Evolutionary conservation across 1,140 invertebrate species (phyloP).

Genomic region (Lucilia cuprina): DNA sequence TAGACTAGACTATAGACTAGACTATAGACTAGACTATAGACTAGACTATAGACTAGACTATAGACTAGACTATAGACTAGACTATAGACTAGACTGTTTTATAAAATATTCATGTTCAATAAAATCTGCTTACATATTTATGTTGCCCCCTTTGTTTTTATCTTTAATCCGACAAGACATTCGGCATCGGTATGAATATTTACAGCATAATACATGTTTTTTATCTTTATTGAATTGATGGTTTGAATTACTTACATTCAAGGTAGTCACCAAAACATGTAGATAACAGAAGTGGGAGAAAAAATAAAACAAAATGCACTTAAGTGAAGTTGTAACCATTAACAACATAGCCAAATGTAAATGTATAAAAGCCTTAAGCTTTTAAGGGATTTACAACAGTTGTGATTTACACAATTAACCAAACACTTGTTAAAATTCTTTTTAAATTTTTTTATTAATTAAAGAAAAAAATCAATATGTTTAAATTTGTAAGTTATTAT

Average conservation of each 20-base stretch:
- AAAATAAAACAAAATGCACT: background rate
- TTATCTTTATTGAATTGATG: background rate
- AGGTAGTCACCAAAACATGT: background rate
- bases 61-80: too few species aligned
- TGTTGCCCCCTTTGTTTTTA: background rate
- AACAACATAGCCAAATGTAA: background rate
- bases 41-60: too few species aligned
- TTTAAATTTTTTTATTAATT: too few species aligned
- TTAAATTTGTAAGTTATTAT: conserved; percentile 55
- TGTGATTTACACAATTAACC: conserved; percentile 31
- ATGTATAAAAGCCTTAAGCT: conserved; percentile 42
- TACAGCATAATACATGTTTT: background rate
- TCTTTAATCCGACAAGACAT: background rate
- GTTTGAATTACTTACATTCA: background rate
- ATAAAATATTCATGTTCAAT: background rate
- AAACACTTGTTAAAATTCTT: conserved; percentile 26
- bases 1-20: too few species aligned
- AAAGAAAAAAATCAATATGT: conserved; percentile 51
- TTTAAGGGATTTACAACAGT: conserved; percentile 38
- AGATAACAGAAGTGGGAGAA: background rate
- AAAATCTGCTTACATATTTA: background rate
- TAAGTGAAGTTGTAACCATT: background rate
- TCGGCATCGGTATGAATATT: background rate
- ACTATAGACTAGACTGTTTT: background rate
- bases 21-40: too few species aligned